Conservation (phyloP, 92 coral and sea anemone genomes). For the Palythoa grandiflora region DNA sequence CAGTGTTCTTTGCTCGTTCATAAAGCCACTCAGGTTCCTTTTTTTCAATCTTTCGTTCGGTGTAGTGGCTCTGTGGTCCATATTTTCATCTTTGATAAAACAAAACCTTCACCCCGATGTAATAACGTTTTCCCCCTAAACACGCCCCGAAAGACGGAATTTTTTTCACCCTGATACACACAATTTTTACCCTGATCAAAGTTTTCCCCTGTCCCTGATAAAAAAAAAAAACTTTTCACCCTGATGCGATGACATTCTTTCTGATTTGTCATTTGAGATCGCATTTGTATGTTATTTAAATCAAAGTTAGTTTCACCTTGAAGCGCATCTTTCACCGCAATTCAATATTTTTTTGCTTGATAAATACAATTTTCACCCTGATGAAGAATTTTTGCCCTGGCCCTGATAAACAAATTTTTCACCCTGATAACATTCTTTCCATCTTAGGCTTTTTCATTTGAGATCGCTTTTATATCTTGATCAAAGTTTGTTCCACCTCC, state of each 20-base stretch:
- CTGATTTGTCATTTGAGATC: not conserved
- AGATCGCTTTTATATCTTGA: not conserved
- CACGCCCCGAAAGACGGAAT: too few relatives aligned
- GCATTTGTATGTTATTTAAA: too few relatives aligned
- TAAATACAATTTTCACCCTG: not conserved
- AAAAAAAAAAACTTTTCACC: not conserved
- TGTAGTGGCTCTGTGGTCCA: too few relatives aligned
- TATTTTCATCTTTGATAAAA: too few relatives aligned
- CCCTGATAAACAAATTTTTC: not conserved
- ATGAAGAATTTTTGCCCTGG: too few relatives aligned
- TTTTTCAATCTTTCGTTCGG: too few relatives aligned
- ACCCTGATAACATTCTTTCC: not conserved
- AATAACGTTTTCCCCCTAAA: too few relatives aligned
- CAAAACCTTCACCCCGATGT: too few relatives aligned
- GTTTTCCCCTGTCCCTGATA: not conserved
- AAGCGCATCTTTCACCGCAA: not conserved
- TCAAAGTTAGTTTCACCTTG: not conserved
- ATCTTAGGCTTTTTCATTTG: not conserved
- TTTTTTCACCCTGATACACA: not conserved
- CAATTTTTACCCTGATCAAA: not conserved
- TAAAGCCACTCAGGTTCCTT: not conserved
- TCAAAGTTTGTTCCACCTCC: conserved; percentile 1
- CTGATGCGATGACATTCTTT: not conserved
- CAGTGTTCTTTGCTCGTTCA: not conserved
- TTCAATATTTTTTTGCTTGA: not conserved